Evolutionary conservation across 2,113 vertebrate genomes (phyloP).

Genomic region (Reinhardtius hippoglossoides): DNA sequence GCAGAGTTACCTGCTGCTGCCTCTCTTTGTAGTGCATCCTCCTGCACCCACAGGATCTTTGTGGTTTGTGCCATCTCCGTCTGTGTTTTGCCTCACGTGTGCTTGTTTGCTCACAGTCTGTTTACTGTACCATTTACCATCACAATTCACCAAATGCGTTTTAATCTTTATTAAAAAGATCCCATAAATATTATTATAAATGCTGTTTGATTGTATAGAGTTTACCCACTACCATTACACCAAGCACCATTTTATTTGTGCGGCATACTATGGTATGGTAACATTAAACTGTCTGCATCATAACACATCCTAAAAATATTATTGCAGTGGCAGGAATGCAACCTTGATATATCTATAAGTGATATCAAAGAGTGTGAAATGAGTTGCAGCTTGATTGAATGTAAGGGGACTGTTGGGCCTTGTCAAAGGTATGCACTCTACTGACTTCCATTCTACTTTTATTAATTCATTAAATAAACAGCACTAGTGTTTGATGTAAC

Average conservation of each 20-base stretch:
- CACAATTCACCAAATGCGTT: conserved; percentile 21
- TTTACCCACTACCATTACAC: neutral
- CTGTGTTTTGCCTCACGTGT: conserved; percentile 6
- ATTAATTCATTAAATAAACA: neutral
- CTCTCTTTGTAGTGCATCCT: conserved; percentile 7
- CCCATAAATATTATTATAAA: conserved; percentile 17
- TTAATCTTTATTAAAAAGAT: conserved; percentile 30
- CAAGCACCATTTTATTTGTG: neutral
- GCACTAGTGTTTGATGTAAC: neutral
- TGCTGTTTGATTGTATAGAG: neutral
- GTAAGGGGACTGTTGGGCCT: no score
- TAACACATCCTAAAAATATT: neutral
- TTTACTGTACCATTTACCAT: conserved; percentile 5
- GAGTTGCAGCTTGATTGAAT: no score
- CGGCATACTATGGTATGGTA: neutral
- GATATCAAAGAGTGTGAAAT: no score
- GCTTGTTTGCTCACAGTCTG: neutral
- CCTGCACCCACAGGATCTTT: conserved; percentile 20
- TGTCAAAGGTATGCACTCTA: no score
- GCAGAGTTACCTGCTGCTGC: conserved; percentile 3
- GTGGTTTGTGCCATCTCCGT: neutral
- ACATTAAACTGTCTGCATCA: neutral
- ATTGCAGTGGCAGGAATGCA: neutral
- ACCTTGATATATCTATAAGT: no score
- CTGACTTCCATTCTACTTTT: neutral